Evolutionary conservation across 2,888 invertebrate species (phyloP), one percentile per base, ranked within the genome.

Genomic region (Cephus nigrinus): DNA sequence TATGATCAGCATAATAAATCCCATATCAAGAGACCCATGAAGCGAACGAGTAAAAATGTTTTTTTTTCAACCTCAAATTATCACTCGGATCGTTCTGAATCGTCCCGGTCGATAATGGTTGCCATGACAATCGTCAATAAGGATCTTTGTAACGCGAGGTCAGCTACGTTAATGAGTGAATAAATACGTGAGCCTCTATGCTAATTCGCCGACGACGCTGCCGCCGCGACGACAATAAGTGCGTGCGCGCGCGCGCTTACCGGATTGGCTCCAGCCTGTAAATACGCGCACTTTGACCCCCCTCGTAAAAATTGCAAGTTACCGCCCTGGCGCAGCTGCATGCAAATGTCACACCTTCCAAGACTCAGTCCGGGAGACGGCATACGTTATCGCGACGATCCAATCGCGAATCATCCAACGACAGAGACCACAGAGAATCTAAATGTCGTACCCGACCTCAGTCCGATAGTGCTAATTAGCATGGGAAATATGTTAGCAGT

Each of bases 251-350:
- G 77, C 80, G 78, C 40, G 12, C 40, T 15, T 23, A 55, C 40
- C 74, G 80, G 84, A 84, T 86, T 84, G 85, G 85, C 83, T 82
- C 81, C 30, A 73, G 81, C 82, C 83, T 83, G 84, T 83, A 86
- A 83, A 86, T 84, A 84, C 81, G 76, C 81, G 88, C 85, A 85
- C 87, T 88, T 84, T 88, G 89, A 90, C 88, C 89, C 81, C 81
- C 31, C 76, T 87, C 88, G 87, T 90, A 89, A 89, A 90, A 88
- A 89, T 87, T 84, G 80, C 83, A 81, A 87, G 82, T 87, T 88
- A 84, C 85, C 82, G 83, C 84, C 85, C 80, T 81, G 80, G 72
- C 82, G 87, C 89, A 89, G 89, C 89, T 89, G 89, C 86, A 78
- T 83, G 85, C 82, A 79, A 83, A 85, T 84, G 77, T 71, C 71